These are phyloP conservation scores for Lacanobia wlatinum DNA, from an alignment of 2,888 invertebrate genomes.

Conservation along the genomic window DNA sequence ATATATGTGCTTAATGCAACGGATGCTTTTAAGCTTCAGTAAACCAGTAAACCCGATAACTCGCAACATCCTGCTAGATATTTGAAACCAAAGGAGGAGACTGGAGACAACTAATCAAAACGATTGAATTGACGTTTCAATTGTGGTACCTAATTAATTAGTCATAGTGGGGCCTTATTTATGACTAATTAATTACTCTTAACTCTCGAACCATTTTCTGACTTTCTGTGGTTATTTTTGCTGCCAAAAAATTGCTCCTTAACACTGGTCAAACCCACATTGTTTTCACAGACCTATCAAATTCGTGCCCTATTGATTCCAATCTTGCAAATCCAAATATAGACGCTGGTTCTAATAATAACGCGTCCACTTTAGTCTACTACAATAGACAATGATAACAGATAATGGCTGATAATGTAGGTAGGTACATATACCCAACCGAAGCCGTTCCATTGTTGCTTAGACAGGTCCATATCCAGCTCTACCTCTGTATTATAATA, in stretches of 20 bases:
- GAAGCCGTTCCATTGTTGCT: slow-evolving; percentile 35
- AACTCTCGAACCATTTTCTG: no score
- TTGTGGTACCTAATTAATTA: no score
- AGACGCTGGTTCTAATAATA: slow-evolving; percentile 33
- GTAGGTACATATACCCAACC: slow-evolving; percentile 18
- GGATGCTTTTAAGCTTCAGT: neutral
- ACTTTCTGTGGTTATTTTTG: neutral
- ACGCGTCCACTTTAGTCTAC: neutral
- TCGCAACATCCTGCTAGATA: neutral
- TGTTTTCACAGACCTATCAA: neutral
- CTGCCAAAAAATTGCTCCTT: no score
- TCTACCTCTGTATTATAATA: slow-evolving; percentile 15
- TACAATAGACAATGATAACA: slow-evolving; percentile 33
- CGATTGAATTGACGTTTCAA: neutral
- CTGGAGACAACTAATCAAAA: neutral
- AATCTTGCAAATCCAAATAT: slow-evolving; percentile 11
- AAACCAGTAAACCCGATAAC: neutral
- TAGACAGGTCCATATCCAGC: slow-evolving; percentile 12
- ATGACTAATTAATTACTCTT: no score
- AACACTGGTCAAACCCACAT: neutral
- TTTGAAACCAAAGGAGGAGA: no score
- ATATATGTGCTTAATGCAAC: neutral
- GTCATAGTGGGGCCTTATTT: no score
- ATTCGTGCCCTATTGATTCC: neutral
- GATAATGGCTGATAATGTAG: slow-evolving; percentile 24